Conservation (phyloP, 2,797 vertebrate species). For the Micrastur ruficollis region DNA sequence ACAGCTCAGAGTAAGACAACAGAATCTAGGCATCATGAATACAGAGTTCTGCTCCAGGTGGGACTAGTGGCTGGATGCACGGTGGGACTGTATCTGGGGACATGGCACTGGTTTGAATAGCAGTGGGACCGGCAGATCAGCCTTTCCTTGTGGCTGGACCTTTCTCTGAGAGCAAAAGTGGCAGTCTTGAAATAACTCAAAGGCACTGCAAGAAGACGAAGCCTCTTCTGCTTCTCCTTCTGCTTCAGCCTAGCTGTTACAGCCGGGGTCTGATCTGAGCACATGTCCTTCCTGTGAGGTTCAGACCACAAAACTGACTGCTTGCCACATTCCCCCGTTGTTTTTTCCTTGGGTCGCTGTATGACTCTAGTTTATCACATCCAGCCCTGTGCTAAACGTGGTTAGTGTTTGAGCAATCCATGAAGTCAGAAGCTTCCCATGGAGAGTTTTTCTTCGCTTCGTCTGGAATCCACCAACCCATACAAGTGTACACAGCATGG, state of each 20-base stretch:
- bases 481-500: not conserved
- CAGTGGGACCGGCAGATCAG: not conserved
- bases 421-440: conserved; percentile 60
- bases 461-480: conserved; percentile 29
- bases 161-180: not conserved
- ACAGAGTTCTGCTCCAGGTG: not conserved
- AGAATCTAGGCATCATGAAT: not conserved
- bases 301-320: conserved; percentile 64
- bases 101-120: not conserved
- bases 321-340: conserved; percentile 48
- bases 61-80: not conserved
- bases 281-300: conserved; percentile 57
- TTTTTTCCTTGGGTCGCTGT: conserved; percentile 26
- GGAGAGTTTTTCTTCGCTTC: conserved; percentile 55
- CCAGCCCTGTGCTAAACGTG: conserved; percentile 12
- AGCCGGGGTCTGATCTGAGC: conserved; percentile 26
- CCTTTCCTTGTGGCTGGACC: not conserved
- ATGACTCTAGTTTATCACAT: conserved; percentile 53
- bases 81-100: not conserved
- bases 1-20: not conserved
- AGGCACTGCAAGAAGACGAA: not conserved
- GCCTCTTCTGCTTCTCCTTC: not conserved
- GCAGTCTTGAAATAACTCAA: not conserved
- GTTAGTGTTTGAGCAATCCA: conserved; percentile 41
- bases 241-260: not conserved